A percentile compares a stretch with the other conserved stretches of the same genome.
Conservation (phyloP, 2,113 vertebrate species). For the Ivindomyrus marchei region DNA sequence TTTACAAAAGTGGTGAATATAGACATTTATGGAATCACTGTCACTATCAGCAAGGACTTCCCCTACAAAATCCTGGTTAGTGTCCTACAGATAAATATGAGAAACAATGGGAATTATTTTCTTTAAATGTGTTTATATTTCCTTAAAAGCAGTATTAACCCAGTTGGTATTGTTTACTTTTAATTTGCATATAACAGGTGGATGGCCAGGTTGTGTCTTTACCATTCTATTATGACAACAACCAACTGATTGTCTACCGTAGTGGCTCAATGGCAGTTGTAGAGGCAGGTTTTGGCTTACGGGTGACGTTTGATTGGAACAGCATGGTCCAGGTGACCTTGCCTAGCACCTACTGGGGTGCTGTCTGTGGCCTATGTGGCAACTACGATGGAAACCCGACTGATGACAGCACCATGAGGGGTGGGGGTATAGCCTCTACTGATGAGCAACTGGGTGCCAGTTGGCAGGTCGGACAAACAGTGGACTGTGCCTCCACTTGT, state of each 20-base stretch:
- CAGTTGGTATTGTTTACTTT: neutral
- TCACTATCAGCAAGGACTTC: conserved; percentile 48
- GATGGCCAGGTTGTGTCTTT: conserved; percentile 42
- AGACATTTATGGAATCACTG: conserved; percentile 38
- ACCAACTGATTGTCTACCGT: conserved; percentile 36
- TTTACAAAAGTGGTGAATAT: conserved; percentile 47
- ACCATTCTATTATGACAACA: conserved; percentile 39
- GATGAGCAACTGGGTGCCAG: conserved; percentile 44
- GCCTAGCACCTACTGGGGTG: conserved; percentile 41
- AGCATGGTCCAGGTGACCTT: conserved; percentile 45
- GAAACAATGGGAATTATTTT: neutral
- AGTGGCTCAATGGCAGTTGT: conserved; percentile 45
- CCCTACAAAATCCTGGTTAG: conserved; percentile 48
- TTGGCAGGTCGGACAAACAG: conserved; percentile 45
- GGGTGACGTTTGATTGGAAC: conserved; percentile 50
- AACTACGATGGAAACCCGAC: conserved; percentile 58
- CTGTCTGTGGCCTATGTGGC: conserved; percentile 57
- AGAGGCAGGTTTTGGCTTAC: conserved; percentile 42
- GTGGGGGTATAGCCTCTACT: neutral
- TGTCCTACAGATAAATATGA: neutral
- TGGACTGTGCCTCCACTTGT: conserved; percentile 42
- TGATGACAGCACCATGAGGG: conserved; percentile 47
- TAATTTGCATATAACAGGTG: conserved; percentile 37
- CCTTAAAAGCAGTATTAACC: neutral
- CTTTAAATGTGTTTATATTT: neutral